phyloP scores from a whole-genome alignment of 1,140 invertebrate species.

The Trichomalopsis sarcophagae region DNA sequence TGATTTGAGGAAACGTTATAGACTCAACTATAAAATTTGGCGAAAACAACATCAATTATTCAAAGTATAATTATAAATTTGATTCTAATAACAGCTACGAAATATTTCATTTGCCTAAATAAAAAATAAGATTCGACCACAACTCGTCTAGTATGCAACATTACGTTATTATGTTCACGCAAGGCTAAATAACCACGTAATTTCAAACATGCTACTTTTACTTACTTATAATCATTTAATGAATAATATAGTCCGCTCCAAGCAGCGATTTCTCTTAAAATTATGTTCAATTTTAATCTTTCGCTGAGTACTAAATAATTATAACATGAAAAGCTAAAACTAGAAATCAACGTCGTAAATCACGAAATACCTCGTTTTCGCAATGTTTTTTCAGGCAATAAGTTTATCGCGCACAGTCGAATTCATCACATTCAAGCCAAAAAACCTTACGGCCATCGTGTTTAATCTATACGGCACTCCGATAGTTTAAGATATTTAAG shows the following conservation, averaged over 20 bases:
- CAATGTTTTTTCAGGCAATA: constrained; percentile 31
- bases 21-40: neutral
- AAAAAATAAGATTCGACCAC: too few species aligned
- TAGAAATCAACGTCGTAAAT: neutral
- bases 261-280: too few species aligned
- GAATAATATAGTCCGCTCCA: too few species aligned
- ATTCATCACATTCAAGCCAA: constrained; percentile 13
- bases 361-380: constrained; percentile 3
- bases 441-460: neutral
- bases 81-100: too few species aligned
- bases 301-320: neutral
- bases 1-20: neutral
- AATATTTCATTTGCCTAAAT: too few species aligned
- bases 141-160: too few species aligned
- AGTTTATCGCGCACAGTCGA: neutral
- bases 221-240: too few species aligned
- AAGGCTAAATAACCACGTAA: too few species aligned
- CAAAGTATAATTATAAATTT: neutral
- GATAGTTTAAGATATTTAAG: constrained; percentile 16
- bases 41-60: neutral
- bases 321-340: neutral
- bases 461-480: constrained; percentile 25
- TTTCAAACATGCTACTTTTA: too few species aligned
- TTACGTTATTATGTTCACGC: too few species aligned
- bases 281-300: neutral